These are phyloP conservation scores for Drosophila pandora DNA, from an alignment of 1,140 invertebrate genomes.

Conservation along the genomic window DNA sequence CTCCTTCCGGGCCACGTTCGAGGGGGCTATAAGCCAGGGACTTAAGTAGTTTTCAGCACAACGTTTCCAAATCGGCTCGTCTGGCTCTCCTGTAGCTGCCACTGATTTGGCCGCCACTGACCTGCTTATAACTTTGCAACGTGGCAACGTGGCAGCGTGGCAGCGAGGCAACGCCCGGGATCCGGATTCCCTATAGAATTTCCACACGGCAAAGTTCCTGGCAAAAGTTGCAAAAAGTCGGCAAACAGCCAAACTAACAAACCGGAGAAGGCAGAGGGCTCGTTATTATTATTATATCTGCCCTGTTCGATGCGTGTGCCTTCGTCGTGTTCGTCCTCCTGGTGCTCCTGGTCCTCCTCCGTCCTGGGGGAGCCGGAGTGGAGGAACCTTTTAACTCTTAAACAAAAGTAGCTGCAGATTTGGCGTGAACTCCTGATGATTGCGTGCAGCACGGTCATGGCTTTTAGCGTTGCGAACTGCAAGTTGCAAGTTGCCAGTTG, in stretches of 20 bases:
- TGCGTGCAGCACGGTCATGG: conserved; percentile 71
- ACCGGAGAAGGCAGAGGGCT: conserved; percentile 55
- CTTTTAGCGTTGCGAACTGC: conserved; percentile 71
- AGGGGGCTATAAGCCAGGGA: conserved; percentile 29
- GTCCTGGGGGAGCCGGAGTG: background rate
- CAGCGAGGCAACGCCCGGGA: conserved; percentile 17
- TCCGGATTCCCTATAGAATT: conserved; percentile 45
- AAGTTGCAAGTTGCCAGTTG: conserved; percentile 50
- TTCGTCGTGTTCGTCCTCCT: background rate
- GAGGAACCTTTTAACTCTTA: conserved; percentile 62
- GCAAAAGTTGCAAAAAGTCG: conserved; percentile 69
- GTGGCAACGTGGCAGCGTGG: conserved; percentile 31
- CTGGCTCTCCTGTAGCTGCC: conserved; percentile 40
- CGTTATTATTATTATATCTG: conserved; percentile 76
- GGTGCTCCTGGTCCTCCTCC: background rate
- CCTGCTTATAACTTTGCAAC: conserved; percentile 73
- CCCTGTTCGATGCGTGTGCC: conserved; percentile 57
- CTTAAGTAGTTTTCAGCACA: conserved; percentile 73
- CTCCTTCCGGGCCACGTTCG: background rate
- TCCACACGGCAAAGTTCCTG: conserved; percentile 57
- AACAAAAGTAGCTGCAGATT: conserved; percentile 71
- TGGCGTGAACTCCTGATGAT: conserved; percentile 55
- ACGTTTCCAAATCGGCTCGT: conserved; percentile 62
- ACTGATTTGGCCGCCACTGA: conserved; percentile 51
- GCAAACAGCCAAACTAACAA: conserved; percentile 70